Evolutionary conservation across 2,797 vertebrate genomes (phyloP).

Genomic region (Moxostoma hubbsi): DNA sequence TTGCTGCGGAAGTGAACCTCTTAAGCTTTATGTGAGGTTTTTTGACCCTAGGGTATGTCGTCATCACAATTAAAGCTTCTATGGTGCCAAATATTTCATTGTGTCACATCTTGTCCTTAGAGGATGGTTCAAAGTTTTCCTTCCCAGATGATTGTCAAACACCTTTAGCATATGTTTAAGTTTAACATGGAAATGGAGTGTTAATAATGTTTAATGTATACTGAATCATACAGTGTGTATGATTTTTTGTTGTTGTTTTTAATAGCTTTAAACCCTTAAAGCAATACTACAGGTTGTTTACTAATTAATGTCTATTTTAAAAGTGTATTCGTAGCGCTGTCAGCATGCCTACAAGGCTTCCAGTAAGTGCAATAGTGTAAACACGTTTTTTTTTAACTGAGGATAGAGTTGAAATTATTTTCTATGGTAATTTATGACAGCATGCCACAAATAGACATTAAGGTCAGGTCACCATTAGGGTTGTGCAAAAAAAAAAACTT

Average conservation of each 20-base stretch:
- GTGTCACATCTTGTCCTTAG: slow-evolving; percentile 34
- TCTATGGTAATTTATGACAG: slow-evolving; percentile 15
- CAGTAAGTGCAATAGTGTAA: slow-evolving; percentile 30
- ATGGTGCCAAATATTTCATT: slow-evolving; percentile 12
- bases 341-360: slow-evolving; percentile 23
- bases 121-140: slow-evolving; percentile 21
- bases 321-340: slow-evolving; percentile 19
- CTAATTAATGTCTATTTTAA: slow-evolving; percentile 41
- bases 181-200: slow-evolving; percentile 24
- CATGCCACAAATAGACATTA: slow-evolving; percentile 7
- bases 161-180: slow-evolving; percentile 23
- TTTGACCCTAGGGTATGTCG: slow-evolving; percentile 18
- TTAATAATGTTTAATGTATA: slow-evolving; percentile 32
- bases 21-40: neutral
- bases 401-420: slow-evolving; percentile 9
- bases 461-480: too few species aligned
- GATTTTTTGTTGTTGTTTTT: slow-evolving; percentile 11
- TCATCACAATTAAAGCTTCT: slow-evolving; percentile 22
- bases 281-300: slow-evolving; percentile 36
- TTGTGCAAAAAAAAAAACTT: too few species aligned
- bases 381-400: neutral
- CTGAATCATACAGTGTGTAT: too few species aligned
- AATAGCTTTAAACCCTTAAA: slow-evolving; percentile 31
- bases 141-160: slow-evolving; percentile 25
- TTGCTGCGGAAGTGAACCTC: neutral